Percentiles rank a stretch among this genome's conserved stretches.
These are phyloP conservation scores for Aromia moschata DNA, from an alignment of 2,888 invertebrate genomes.

Conservation along the genomic window DNA sequence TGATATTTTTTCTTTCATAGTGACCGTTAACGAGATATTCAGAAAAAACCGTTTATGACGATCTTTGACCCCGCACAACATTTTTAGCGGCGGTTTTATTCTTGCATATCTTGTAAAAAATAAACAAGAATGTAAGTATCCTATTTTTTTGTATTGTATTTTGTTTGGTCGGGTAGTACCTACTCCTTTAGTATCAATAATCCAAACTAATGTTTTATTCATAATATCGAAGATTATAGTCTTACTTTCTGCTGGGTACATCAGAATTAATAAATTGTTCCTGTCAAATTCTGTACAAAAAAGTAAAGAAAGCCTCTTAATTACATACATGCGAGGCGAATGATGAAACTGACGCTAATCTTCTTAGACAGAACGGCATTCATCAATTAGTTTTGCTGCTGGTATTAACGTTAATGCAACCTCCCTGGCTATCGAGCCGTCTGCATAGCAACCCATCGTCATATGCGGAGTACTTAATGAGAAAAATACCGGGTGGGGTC, in stretches of 20 bases:
- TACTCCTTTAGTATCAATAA: no score
- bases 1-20: no score
- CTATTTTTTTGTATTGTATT: no score
- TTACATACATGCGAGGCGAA: not conserved
- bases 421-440: not conserved
- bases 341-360: conserved; percentile 5
- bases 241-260: not conserved
- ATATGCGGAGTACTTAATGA: not conserved
- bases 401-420: conserved; percentile 7
- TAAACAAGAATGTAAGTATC: no score
- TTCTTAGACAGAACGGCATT: conserved; percentile 1
- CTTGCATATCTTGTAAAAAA: no score
- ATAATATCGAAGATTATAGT: not conserved
- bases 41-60: no score
- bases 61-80: no score
- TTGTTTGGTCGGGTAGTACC: no score
- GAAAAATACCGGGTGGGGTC: no score
- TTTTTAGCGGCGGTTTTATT: no score
- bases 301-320: not conserved
- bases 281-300: conserved; percentile 5
- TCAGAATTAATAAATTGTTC: not conserved
- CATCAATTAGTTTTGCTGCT: conserved; percentile 3
- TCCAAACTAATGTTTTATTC: not conserved
- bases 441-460: no score
- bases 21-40: no score